A percentile compares a stretch with the other conserved stretches of the same genome.
Conservation (phyloP, 2,888 invertebrate genomes). For the Drosophila algonquin region DNA sequence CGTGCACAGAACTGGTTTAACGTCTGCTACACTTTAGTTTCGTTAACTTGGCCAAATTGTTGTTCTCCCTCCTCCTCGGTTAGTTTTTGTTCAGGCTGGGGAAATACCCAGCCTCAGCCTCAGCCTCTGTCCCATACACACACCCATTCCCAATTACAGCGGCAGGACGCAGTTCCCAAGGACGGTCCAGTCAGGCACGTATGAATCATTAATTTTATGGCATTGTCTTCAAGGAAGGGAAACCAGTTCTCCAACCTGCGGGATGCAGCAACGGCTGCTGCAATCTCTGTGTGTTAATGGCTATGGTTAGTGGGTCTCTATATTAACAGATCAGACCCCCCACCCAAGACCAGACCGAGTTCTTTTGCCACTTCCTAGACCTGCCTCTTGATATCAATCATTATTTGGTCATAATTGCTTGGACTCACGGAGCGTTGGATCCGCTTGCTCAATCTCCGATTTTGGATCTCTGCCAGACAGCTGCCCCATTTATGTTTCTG, state of each 20-base stretch:
- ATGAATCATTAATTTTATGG: conserved; percentile 38
- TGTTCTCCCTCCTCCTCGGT: conserved; percentile 9
- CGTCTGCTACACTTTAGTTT: conserved; percentile 14
- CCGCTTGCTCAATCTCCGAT: conserved; percentile 5
- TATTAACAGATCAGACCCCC: background rate
- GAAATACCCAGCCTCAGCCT: conserved; percentile 35
- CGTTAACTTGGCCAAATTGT: conserved; percentile 39
- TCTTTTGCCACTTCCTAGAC: conserved; percentile 21
- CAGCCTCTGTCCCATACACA: background rate
- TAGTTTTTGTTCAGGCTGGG: conserved; percentile 22
- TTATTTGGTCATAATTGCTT: conserved; percentile 32
- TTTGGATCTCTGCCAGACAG: conserved; percentile 9
- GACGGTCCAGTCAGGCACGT: conserved; percentile 28
- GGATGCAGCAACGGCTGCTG: conserved; percentile 9
- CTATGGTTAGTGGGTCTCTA: conserved; percentile 12
- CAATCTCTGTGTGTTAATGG: conserved; percentile 33
- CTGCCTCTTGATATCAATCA: conserved; percentile 38
- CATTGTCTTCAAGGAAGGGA: conserved; percentile 7
- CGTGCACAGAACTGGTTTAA: conserved; percentile 40
- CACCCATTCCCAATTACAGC: conserved; percentile 15
- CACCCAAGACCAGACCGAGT: conserved; percentile 16
- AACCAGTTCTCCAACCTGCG: conserved; percentile 10
- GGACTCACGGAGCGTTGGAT: background rate
- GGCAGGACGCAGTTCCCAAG: conserved; percentile 46
- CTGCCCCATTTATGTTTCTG: conserved; percentile 26